Base-by-base conservation (phyloP, 2,113 vertebrate species). In the Heteronetta atricapilla region DNA sequence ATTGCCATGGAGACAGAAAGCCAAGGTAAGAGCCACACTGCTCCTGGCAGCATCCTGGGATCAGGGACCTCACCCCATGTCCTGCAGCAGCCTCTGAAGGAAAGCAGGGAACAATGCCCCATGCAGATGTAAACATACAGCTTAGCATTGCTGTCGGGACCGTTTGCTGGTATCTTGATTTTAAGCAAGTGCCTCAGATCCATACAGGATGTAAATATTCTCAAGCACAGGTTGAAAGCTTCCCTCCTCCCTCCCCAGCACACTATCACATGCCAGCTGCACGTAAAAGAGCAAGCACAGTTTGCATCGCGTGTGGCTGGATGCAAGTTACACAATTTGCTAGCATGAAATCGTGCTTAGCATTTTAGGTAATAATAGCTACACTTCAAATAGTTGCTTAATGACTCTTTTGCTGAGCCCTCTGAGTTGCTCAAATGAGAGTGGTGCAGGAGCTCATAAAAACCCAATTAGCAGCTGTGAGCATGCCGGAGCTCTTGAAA, bases 1-100 rank as follows among this genome's bases (percentile, higher is more conserved):
- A 90, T 92, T 20, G 50, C 95, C 94, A 96, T 95, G 96, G 96
- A 83, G 94, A 94, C 88, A 11, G 80, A 56, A 94, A 88, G 94
- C 88, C 90, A 64, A 92, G 83, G 90, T 52, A 59, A 91, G 77
- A 86, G 60, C n/a, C 80, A 14, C 0, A 1, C 59, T 46, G 86
- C 86, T 96, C 76, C 88, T 52, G 85, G 62, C 88, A 63, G 40
- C 76, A 58, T 88, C 68, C 70, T 0, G 28, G 38, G 31, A 73
- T 52, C 2, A 0, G 15, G 38, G 60, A 74, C 68, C 55, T 86
- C 73, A 16, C 36, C 80, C 60, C 2, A 2, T 11, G 33, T 59
- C 76, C 82, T 64, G 31, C 86, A 33, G 80, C 86, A 34, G 12
- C 50, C 53, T 34, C 23, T 22, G 2, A 55, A 36, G 50, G n/a